phyloP scores from a whole-genome alignment of 2,797 vertebrate genomes.

The Acestrorhynchus altus region DNA sequence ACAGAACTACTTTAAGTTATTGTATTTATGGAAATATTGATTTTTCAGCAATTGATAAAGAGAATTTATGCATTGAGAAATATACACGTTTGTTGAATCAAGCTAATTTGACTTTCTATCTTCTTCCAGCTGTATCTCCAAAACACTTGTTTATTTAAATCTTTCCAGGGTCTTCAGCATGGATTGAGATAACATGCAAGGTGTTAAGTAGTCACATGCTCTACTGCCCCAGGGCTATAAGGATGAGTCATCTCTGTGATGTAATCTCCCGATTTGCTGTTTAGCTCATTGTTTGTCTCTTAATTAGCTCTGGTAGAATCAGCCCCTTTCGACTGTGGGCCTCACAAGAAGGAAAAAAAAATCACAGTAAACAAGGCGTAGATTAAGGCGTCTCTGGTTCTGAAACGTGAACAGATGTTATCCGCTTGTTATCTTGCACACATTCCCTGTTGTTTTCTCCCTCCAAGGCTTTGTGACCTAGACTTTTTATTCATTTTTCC shows the following conservation, averaged over 20 bases:
- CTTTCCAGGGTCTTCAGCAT: conserved; percentile 27
- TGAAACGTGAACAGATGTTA: conserved; percentile 23
- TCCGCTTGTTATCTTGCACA: conserved; percentile 6
- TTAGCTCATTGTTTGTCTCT: conserved; percentile 55
- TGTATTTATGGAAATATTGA: too few species aligned
- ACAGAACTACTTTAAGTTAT: too few species aligned
- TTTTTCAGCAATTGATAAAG: too few species aligned
- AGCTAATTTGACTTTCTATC: background rate
- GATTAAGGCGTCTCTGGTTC: conserved; percentile 19
- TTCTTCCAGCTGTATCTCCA: background rate
- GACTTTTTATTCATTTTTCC: conserved; percentile 3
- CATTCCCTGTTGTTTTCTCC: background rate
- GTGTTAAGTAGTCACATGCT: conserved; percentile 41
- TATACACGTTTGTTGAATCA: background rate
- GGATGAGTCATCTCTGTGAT: conserved; percentile 75
- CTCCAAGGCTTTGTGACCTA: background rate
- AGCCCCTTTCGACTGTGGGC: conserved; percentile 15
- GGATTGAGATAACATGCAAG: conserved; percentile 30
- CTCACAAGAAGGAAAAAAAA: conserved; percentile 31
- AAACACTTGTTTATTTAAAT: conserved; percentile 7
- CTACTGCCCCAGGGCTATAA: conserved; percentile 41
- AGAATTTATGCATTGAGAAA: too few species aligned
- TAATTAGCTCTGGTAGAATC: conserved; percentile 50
- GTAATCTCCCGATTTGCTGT: conserved; percentile 71
- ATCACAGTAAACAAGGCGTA: conserved; percentile 35